Conservation (phyloP, 2,888 invertebrate genomes). For the Acanthosepion lycidas region DNA sequence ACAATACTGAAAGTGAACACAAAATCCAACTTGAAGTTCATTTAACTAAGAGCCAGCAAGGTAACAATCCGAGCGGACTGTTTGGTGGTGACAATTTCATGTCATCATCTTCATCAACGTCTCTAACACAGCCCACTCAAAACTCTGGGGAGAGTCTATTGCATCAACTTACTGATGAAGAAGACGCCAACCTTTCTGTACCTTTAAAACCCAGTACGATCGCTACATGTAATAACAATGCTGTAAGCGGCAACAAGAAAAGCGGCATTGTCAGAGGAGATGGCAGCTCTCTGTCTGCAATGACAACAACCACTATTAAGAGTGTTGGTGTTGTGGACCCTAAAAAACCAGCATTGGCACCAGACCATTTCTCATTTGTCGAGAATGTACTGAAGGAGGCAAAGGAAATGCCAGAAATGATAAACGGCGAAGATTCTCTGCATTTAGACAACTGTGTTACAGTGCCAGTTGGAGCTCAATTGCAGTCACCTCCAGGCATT, state of each 20-base stretch:
- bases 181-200: slow-evolving; percentile 5
- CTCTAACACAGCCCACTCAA: neutral
- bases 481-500: neutral
- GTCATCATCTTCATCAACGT: neutral
- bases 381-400: neutral
- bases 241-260: neutral
- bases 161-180: neutral
- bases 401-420: neutral
- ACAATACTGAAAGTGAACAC: neutral
- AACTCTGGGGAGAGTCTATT: neutral
- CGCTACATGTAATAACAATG: neutral
- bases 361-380: neutral
- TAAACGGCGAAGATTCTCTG: neutral
- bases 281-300: neutral
- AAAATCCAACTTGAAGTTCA: neutral
- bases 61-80: neutral
- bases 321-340: too few relatives aligned
- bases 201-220: neutral
- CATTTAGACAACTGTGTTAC: neutral
- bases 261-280: neutral
- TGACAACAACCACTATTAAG: neutral
- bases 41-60: neutral
- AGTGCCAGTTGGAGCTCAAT: neutral
- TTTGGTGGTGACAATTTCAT: neutral
- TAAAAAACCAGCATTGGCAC: neutral